Base-by-base conservation (phyloP, 2,888 invertebrate species). In the Aproaerema taeniolella region DNA sequence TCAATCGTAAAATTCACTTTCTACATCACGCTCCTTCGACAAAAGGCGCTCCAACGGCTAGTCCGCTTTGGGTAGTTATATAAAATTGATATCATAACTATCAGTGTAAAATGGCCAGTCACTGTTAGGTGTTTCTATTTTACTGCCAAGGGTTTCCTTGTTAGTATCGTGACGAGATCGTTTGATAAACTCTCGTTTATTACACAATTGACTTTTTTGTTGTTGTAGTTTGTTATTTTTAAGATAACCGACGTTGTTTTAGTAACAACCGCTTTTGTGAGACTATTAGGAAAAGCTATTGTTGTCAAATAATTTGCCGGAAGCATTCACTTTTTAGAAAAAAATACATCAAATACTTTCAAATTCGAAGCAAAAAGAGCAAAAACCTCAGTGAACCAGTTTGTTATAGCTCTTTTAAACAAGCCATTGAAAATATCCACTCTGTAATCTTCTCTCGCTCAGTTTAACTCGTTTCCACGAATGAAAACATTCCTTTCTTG, bases 101-200 rank as follows among this genome's bases (percentile, higher is more conserved):
- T 58, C 41, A 55, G 62, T 65, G 57, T 38, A 57, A 65, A 67
- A 56, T 53, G 68, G 61, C 62, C 52, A 65, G 62, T 72, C 73
- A 77, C 59, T 61, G 56, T 59, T 66, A 67, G 61, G 62, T 67
- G 63, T 71, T 70, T 70, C 53, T 58, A 49, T 64, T 67, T 69
- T 65, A 53, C 36, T 38, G 29, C 30, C 25, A 34, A 65, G 60
- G 59, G 58, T 70, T 69, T 60, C 66, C 74, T 77, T 66, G 70
- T 75, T 71, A 52, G 63, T 65, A 59, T 76, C 79, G 79, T 80
- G 80, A 76, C 69, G 54, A 76, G 78, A 80, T 76, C 56, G 49
- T 56, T 48, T 47, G 78, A 78, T 77, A 74, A 67, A 55, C 39
- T 17, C 16, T 40, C 30, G 40, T 37, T 45, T 47, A 42, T 56